Evolutionary conservation across 2,888 invertebrate genomes (phyloP).

Genomic region (Phytoseiulus persimilis): DNA sequence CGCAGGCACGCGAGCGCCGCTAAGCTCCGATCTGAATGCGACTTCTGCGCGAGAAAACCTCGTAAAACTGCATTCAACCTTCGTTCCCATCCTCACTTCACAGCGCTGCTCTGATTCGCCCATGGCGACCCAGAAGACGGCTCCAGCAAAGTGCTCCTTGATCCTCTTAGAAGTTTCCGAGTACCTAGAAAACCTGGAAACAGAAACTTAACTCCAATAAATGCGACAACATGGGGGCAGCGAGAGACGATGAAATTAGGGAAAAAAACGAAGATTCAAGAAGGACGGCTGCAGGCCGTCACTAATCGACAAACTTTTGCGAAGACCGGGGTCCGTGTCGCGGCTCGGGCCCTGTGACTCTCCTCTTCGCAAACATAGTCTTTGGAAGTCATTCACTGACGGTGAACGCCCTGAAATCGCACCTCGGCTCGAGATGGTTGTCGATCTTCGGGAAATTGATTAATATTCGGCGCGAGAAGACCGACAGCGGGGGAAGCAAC

Average conservation of each 20-base stretch:
- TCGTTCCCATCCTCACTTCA: background rate
- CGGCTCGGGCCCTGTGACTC: background rate
- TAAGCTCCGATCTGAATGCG: background rate
- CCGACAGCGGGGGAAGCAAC: background rate
- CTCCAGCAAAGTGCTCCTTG: background rate
- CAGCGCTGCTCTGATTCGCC: background rate
- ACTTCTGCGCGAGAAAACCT: background rate
- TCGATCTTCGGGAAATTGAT: background rate
- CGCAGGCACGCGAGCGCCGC: background rate
- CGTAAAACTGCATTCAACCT: background rate
- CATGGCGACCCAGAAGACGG: background rate
- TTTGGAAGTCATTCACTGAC: too few species aligned
- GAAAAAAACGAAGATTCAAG: background rate
- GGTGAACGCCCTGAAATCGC: too few species aligned
- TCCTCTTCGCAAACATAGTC: too few species aligned
- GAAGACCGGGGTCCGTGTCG: background rate
- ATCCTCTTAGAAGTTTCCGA: background rate
- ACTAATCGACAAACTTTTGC: background rate
- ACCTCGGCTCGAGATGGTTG: background rate
- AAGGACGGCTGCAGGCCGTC: background rate
- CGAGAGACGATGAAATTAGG: background rate
- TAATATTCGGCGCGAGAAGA: background rate
- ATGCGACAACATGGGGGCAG: background rate
- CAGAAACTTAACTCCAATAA: background rate
- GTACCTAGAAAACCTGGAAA: background rate